These are phyloP conservation scores for Xestia c-nigrum DNA, from an alignment of 2,888 invertebrate species.

Conservation along the genomic window DNA sequence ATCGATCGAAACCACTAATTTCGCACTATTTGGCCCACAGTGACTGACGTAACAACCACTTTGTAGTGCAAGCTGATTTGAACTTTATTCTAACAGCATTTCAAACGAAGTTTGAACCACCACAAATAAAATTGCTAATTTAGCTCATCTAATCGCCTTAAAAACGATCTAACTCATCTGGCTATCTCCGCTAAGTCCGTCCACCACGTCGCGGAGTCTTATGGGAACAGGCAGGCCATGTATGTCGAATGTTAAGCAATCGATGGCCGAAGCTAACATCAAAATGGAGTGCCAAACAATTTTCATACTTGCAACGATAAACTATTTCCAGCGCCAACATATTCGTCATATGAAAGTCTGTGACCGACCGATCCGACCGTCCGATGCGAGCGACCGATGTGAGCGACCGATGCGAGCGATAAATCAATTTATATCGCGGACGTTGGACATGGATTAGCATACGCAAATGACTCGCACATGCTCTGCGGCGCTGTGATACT, in stretches of 20 bases:
- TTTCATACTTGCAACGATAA: constrained; percentile 5
- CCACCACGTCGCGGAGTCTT: not conserved
- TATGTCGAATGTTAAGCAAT: not conserved
- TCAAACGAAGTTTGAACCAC: no score
- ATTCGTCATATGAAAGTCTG: constrained; percentile 47
- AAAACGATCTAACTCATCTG: not conserved
- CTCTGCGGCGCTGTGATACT: constrained; percentile 36
- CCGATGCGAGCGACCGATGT: constrained; percentile 50
- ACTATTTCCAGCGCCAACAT: constrained; percentile 39
- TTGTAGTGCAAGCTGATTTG: no score
- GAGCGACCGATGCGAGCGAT: constrained; percentile 52
- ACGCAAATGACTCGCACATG: constrained; percentile 66
- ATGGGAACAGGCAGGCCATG: not conserved
- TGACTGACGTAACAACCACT: no score
- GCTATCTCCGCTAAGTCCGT: not conserved
- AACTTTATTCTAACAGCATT: no score
- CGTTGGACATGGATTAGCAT: constrained; percentile 62
- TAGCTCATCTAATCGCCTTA: no score
- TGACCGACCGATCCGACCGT: constrained; percentile 28
- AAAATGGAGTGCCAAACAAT: not conserved
- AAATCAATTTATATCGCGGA: constrained; percentile 65
- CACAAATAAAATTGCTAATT: no score
- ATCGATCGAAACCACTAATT: no score
- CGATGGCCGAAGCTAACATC: not conserved
- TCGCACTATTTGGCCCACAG: no score